Evolutionary conservation across 2,888 invertebrate genomes (phyloP), one percentile per base, ranked within the genome.

Genomic region (Stenodema calcarata): DNA sequence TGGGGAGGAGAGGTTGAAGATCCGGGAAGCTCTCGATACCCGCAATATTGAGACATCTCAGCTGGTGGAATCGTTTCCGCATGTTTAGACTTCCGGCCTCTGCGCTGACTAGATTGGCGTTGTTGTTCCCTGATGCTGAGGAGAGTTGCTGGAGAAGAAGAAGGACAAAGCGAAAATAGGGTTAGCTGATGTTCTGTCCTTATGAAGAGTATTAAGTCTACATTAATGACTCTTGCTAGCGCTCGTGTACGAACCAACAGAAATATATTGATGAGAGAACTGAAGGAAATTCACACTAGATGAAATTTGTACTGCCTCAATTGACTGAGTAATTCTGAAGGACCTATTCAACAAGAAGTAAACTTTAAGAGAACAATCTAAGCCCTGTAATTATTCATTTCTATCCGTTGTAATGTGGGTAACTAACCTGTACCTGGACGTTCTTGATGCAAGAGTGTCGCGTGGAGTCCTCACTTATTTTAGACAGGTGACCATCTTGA

Each of bases 1-100:
- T 92, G 0, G 95, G 95, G 89, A 96, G 92, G 0, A 92, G 92
- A 16, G 93, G 93, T 90, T 94, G 94, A 86, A 96, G 91, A 87
- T 94, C 94, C 11, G 88, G 88, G 81, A 88, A 89, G 50, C 95
- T 95, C 89, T 95, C 96, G 76, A 96, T 95, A 69, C 96, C 96
- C 73, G 95, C 94, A 89, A 96, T 95, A 91, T 96, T 95, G 47
- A 96, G 92, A 90, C 94, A 95, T 90, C 94, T 90, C 6, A 81
- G 84, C 41, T 80, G 84, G 85, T 28, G 47, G 7, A 83, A 79
- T 14, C 81, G 90, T 42, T 88, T 88, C 4, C 75, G 75, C 41
- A 41, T 35, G n/a, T 23, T 35, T 41, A 42, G n/a, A 80, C 35
- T 70, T n/a, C 70, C 80, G 12, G 69, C 44, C 14, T 87, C 87